A percentile compares a stretch with the other conserved stretches of the same genome.
Conservation (phyloP, 2,888 invertebrate genomes). For the Apomyelois bistriatella region DNA sequence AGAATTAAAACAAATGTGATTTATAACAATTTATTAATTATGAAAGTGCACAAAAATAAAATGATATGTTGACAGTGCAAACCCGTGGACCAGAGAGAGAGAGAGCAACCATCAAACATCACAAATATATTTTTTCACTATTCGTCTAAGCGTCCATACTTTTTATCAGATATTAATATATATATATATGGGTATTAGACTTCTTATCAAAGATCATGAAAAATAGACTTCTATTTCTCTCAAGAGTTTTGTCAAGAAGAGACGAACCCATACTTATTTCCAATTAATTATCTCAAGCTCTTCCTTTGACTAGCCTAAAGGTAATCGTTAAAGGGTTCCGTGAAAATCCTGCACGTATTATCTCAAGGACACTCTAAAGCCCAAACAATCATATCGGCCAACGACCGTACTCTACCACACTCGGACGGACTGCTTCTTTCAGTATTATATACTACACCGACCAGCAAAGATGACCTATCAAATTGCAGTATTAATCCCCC, state of each 20-base stretch:
- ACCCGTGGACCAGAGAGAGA: no score
- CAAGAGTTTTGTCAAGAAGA: background rate
- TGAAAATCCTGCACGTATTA: background rate
- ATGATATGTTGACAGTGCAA: no score
- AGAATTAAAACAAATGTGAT: no score
- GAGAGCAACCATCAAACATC: no score
- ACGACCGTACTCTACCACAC: slow-evolving; percentile 12
- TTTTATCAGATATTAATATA: no score
- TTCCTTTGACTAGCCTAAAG: background rate
- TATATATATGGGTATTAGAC: no score
- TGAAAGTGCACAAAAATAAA: no score
- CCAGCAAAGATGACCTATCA: background rate
- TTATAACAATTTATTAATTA: no score
- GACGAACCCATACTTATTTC: background rate
- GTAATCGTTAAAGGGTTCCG: slow-evolving; percentile 2
- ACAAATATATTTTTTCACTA: no score
- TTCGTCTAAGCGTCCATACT: no score
- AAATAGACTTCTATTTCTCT: background rate
- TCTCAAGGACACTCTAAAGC: background rate
- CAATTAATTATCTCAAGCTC: background rate
- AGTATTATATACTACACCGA: background rate
- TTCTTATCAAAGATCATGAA: background rate
- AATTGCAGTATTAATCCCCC: background rate
- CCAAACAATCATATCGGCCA: slow-evolving; percentile 8
- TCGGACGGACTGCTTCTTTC: background rate